phyloP scores from a whole-genome alignment of 2,797 vertebrate species.

The Xyrichtys novacula region DNA sequence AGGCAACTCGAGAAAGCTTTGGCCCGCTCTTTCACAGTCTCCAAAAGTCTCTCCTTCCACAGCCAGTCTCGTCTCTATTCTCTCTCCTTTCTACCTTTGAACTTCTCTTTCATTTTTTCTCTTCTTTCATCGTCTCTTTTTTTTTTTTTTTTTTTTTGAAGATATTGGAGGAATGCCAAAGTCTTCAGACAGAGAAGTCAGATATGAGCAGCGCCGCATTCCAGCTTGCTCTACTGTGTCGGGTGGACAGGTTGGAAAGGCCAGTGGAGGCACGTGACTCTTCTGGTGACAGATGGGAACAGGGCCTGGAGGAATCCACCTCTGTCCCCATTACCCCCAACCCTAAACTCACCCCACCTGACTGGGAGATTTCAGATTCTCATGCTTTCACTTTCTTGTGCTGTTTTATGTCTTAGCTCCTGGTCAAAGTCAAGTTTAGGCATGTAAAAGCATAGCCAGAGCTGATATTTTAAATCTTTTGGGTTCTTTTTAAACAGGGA shows the following conservation, averaged over 20 bases:
- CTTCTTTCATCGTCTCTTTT: slow-evolving; percentile 44
- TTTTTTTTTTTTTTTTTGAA: slow-evolving; percentile 27
- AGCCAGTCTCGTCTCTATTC: not conserved
- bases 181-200: slow-evolving; percentile 19
- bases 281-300: slow-evolving; percentile 55
- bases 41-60: not conserved
- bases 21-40: not conserved
- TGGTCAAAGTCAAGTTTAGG: not conserved
- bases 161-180: slow-evolving; percentile 47
- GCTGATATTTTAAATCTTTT: too few species aligned
- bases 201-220: slow-evolving; percentile 48
- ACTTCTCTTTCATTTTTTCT: slow-evolving; percentile 21
- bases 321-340: slow-evolving; percentile 17
- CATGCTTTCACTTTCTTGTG: slow-evolving; percentile 9
- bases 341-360: slow-evolving; percentile 1
- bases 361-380: slow-evolving; percentile 27
- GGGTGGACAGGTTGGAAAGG: slow-evolving; percentile 39
- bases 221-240: slow-evolving; percentile 32
- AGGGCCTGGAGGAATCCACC: slow-evolving; percentile 35
- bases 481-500: too few species aligned
- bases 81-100: slow-evolving; percentile 30
- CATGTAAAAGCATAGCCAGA: not conserved
- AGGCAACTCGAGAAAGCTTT: not conserved
- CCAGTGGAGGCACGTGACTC: slow-evolving; percentile 39
- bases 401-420: not conserved